Conservation (phyloP, 23 tunicate genomes). For the Pegea sp. region DNA sequence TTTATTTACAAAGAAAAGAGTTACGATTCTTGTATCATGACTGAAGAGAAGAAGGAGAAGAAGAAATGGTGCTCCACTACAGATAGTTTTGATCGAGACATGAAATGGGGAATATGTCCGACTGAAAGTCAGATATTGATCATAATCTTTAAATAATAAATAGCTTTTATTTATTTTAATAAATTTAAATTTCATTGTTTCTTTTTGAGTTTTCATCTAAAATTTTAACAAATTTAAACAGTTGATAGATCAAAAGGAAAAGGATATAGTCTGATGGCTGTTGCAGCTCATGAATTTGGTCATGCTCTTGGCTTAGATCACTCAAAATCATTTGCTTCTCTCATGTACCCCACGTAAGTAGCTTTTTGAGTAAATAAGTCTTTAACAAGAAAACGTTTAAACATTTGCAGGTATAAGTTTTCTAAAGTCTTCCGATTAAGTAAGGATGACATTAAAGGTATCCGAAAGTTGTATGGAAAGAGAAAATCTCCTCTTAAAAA, state of each 20-base stretch:
- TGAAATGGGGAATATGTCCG: conserved; percentile 19
- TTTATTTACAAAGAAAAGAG: conserved; percentile 6
- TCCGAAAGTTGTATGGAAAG: conserved; percentile 21
- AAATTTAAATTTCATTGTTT: no score
- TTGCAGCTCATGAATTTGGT: conserved; percentile 95
- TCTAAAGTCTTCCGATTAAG: conserved; percentile 35
- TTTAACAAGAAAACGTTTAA: not conserved
- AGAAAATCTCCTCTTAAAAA: conserved; percentile 26
- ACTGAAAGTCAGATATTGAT: conserved; percentile 7
- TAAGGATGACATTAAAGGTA: conserved; percentile 48
- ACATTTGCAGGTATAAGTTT: conserved; percentile 20
- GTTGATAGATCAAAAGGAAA: no score
- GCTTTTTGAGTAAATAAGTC: not conserved
- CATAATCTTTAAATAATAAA: no score
- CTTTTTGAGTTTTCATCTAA: no score
- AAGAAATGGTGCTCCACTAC: conserved; percentile 19
- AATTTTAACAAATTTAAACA: no score
- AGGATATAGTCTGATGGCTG: conserved; percentile 72
- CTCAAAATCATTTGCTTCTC: conserved; percentile 32
- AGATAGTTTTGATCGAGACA: conserved; percentile 4
- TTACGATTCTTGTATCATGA: conserved; percentile 6
- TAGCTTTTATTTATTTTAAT: no score
- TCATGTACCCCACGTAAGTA: conserved; percentile 91
- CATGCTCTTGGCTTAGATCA: conserved; percentile 93
- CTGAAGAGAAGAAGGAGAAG: conserved; percentile 2